Conservation (phyloP, 2,113 vertebrate genomes). For the Paramisgurnus dabryanus region DNA sequence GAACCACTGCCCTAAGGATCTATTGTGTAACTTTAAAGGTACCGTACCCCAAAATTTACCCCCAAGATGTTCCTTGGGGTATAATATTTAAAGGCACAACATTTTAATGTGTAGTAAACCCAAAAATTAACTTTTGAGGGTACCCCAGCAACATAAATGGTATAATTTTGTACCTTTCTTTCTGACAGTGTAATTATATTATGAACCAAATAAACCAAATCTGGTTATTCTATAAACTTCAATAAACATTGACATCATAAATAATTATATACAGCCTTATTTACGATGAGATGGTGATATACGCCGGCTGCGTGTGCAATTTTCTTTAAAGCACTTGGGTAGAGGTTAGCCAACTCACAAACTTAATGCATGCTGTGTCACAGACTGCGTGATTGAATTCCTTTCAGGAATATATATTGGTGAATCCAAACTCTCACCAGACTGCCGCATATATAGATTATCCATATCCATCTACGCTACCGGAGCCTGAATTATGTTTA, state of each 20-base stretch:
- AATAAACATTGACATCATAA: neutral
- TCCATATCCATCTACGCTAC: neutral
- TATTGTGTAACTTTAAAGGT: too few species aligned
- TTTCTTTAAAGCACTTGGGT: neutral
- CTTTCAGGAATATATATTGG: neutral
- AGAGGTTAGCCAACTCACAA: neutral
- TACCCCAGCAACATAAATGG: too few species aligned
- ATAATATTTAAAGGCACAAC: too few species aligned
- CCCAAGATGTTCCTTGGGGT: too few species aligned
- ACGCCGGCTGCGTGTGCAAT: neutral
- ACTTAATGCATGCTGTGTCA: neutral
- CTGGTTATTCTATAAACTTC: neutral
- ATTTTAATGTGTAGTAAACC: too few species aligned
- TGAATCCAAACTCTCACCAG: neutral
- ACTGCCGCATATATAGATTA: neutral
- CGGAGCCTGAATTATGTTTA: slow-evolving; percentile 21
- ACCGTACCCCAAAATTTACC: too few species aligned
- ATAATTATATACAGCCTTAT: neutral
- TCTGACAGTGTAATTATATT: too few species aligned
- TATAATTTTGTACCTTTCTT: too few species aligned
- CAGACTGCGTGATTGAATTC: neutral
- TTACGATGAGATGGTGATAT: neutral
- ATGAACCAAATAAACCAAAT: too few species aligned
- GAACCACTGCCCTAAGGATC: too few species aligned
- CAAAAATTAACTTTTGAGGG: too few species aligned